These are phyloP conservation scores for Phymorhynchus buccinoides DNA, from an alignment of 1,140 invertebrate genomes.

Conservation along the genomic window DNA sequence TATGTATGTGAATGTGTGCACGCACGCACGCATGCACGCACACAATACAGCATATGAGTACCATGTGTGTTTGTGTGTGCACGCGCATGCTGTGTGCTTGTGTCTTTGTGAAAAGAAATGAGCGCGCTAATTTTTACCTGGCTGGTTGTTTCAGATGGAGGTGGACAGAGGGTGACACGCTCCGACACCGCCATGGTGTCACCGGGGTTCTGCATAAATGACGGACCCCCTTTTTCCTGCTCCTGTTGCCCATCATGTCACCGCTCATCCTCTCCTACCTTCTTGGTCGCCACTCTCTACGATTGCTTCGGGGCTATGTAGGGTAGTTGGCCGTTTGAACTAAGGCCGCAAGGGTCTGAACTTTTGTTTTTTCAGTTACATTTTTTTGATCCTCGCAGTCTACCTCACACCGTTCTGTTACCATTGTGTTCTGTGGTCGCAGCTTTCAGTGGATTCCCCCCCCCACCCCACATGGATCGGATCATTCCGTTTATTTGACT, in stretches of 20 bases:
- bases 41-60: neutral
- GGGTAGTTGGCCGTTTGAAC: neutral
- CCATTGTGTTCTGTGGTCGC: too few relatives aligned
- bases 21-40: neutral
- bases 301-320: neutral
- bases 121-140: neutral
- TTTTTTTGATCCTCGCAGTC: neutral
- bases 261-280: neutral
- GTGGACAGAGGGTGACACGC: neutral
- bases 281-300: neutral
- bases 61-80: too few relatives aligned
- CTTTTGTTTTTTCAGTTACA: neutral
- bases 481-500: too few relatives aligned
- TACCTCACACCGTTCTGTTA: too few relatives aligned
- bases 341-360: neutral
- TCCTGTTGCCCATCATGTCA: neutral
- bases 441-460: too few relatives aligned
- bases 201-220: neutral
- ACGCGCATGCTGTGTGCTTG: too few relatives aligned
- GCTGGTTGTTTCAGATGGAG: constrained; percentile 19
- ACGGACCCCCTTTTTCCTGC: neutral
- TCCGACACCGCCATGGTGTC: constrained; percentile 7
- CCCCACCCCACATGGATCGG: too few relatives aligned
- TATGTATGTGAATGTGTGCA: neutral
- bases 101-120: too few relatives aligned